Conservation (phyloP, 2,797 vertebrate species). For the Danio jaintianensis region DNA sequence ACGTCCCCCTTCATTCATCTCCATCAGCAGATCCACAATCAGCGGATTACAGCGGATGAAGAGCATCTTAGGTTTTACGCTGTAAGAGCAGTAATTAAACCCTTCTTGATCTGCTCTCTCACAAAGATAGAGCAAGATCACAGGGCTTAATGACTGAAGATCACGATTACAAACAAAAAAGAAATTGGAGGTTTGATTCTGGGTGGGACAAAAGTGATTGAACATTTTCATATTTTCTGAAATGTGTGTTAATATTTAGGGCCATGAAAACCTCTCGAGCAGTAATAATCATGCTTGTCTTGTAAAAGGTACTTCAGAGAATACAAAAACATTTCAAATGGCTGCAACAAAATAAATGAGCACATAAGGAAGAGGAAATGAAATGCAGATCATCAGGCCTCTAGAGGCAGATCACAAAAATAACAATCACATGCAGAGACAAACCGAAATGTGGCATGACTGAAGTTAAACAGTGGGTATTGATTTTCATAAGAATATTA, state of each 20-base stretch:
- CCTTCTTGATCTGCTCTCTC: neutral
- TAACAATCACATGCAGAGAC: slow-evolving; percentile 5
- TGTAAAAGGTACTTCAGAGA: neutral
- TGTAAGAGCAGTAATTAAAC: slow-evolving; percentile 28
- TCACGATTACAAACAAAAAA: slow-evolving; percentile 11
- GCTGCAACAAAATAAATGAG: neutral
- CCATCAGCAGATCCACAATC: slow-evolving; percentile 8
- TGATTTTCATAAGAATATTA: neutral
- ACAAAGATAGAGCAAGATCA: slow-evolving; percentile 29
- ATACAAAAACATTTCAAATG: neutral
- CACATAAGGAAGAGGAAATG: neutral
- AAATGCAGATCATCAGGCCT: neutral
- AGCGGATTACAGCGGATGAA: slow-evolving; percentile 36
- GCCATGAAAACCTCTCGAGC: neutral
- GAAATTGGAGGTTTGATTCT: slow-evolving; percentile 1
- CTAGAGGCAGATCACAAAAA: slow-evolving; percentile 1
- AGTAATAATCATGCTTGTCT: neutral
- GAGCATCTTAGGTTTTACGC: slow-evolving; percentile 25
- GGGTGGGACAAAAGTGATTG: neutral
- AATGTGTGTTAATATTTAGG: neutral
- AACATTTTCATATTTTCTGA: neutral
- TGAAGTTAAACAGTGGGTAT: neutral
- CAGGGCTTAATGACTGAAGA: neutral
- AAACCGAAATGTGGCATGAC: neutral
- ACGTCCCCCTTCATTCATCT: slow-evolving; percentile 12